Conservation (phyloP, 2,113 vertebrate genomes). For the Dinomys branickii region DNA sequence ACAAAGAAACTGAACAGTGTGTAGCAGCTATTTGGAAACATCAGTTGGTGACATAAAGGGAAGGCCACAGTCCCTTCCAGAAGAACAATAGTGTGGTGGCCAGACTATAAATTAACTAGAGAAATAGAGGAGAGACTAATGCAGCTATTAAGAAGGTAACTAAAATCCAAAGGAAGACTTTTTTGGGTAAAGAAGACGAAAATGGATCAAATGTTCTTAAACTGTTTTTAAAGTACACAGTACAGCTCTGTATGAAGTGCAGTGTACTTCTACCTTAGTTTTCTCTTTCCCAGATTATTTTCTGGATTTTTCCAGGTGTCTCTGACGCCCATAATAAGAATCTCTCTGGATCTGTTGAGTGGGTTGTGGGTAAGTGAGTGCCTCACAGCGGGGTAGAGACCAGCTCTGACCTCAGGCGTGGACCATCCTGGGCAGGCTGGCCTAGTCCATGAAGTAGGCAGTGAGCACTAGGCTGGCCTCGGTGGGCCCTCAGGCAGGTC, state of each 20-base stretch:
- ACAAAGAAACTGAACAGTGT: neutral
- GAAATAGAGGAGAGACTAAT: neutral
- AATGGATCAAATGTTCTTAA: slow-evolving; percentile 53
- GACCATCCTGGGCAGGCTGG: neutral
- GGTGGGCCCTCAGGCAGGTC: neutral
- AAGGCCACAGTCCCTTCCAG: neutral
- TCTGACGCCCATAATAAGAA: slow-evolving; percentile 59
- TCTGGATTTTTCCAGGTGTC: slow-evolving; percentile 56
- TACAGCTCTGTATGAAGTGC: neutral
- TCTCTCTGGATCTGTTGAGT: neutral
- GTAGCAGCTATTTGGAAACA: neutral
- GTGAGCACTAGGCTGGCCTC: neutral
- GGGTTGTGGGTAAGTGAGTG: neutral
- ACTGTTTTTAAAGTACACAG: slow-evolving; percentile 31
- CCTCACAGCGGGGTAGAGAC: neutral
- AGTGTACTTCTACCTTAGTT: slow-evolving; percentile 3
- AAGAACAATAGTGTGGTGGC: slow-evolving; percentile 44
- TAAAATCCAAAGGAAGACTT: slow-evolving; percentile 8
- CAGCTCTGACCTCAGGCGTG: neutral
- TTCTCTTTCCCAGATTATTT: slow-evolving; percentile 10
- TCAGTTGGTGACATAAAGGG: neutral
- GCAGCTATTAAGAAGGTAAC: neutral
- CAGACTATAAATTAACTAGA: neutral
- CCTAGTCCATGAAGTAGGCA: neutral
- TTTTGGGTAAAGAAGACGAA: slow-evolving; percentile 16